Evolutionary conservation across 2,888 invertebrate genomes (phyloP), one percentile per base, ranked within the genome.

Genomic region (Aphodius sticticus): DNA sequence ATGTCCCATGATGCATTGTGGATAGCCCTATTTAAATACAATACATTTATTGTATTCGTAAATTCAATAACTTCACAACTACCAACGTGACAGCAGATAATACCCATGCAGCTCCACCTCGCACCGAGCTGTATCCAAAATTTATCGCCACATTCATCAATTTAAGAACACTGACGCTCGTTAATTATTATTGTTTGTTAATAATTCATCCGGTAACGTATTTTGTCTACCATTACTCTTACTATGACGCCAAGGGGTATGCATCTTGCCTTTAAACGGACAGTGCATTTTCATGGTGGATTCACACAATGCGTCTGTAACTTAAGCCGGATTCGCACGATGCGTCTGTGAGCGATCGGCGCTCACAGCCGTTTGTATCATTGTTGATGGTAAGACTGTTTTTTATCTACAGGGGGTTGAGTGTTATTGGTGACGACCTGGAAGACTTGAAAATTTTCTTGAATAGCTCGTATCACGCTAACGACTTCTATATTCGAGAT

Each of bases 401-500:
- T 35, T 26, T n/a, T 77, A 35, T 26, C 69, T 77, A 12, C 80
- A 93, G 93, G 80, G 92, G 94, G 83, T 86, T 95, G n/a, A 93
- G 92, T 83, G 92, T 93, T 0, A 91, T 96, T 72, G 94, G 95
- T 86, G 92, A 93, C 37, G 95, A 95, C 87, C 88, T 94, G n/a
- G 92, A 93, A 77, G 92, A 93, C 14, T 91, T 96, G 76, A 92
- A 94, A 83, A 83, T 88, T 0, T 96, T 94, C 86, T 87, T 96
- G 0, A 95, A 96, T 87, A 91, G 93, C 76, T 96, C 96, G 0
- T 96, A 96, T 84, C 91, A 94, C 77, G 92, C 93, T 0, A 96
- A 96, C 85, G 96, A 96, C 82, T 96, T 96, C 86, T 96, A 96
- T 85, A 93, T 96, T 3, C 94, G 94, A 87, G 94, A 96, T 85